phyloP scores from a whole-genome alignment of 92 coral and sea anemone species.

The Palythoa grandis region DNA sequence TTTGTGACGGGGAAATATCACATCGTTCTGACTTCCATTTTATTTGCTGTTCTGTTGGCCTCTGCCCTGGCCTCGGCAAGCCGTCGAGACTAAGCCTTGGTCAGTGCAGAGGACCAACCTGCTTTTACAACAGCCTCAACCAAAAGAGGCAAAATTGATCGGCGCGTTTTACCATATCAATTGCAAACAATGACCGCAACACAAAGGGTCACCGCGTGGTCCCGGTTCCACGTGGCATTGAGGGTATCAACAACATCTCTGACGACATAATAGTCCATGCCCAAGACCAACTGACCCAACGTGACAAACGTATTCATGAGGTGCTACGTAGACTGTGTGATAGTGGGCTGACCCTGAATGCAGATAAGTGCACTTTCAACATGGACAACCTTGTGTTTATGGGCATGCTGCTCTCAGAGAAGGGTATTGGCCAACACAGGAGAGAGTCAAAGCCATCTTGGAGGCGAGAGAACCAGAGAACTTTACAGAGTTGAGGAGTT shows the following conservation, averaged over 20 bases:
- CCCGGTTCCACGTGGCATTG: too few relatives aligned
- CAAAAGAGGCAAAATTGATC: too few relatives aligned
- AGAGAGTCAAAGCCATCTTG: constrained; percentile 30
- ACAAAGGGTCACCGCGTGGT: too few relatives aligned
- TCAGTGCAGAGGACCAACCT: too few relatives aligned
- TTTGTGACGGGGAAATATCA: too few relatives aligned
- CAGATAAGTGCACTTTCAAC: neutral
- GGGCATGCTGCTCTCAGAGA: constrained; percentile 34
- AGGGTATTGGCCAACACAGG: constrained; percentile 42
- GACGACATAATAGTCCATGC: neutral
- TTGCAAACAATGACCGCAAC: too few relatives aligned
- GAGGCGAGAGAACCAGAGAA: constrained; percentile 3
- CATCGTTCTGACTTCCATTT: too few relatives aligned
- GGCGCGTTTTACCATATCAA: too few relatives aligned
- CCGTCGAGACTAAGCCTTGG: too few relatives aligned
- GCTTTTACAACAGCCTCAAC: too few relatives aligned
- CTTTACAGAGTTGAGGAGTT: neutral
- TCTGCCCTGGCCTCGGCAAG: too few relatives aligned
- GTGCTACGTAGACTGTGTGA: neutral
- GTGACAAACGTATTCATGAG: neutral
- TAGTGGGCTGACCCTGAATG: neutral
- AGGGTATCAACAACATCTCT: neutral
- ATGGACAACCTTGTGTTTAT: neutral
- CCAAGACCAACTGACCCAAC: neutral
- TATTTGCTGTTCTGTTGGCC: too few relatives aligned